Base-by-base conservation (phyloP, 1,140 invertebrate genomes). In the Subanguina moxae region DNA sequence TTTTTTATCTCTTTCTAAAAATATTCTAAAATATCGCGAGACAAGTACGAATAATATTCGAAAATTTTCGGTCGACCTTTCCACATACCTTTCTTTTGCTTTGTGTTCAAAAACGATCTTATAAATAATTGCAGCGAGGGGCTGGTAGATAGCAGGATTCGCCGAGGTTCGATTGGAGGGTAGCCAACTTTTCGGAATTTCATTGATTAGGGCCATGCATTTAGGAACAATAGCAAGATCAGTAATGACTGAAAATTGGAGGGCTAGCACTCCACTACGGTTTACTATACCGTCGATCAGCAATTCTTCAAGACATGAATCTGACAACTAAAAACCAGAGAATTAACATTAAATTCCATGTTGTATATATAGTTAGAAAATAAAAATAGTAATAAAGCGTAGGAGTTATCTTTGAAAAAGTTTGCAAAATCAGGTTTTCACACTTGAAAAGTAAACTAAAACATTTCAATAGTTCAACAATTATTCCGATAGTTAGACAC, bases 281-380 rank as follows among this genome's bases (percentile, higher is more conserved):
- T 74, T 74, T 1, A 73, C 57, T 30, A 74, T 45, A 21, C 71
- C 71, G 25, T 73, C 71, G 30, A 73, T 63, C 15, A 73, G 23
- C n/a, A 75, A 30, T 52, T 73, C 71, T 38, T 73, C 72, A 17
- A 73, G 71, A 1, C 42, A 46, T 1, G 21, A 15, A 23, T 73
- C 62, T 0, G 71, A 73, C 27, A 73, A 38, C 32, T 38, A 38
- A 38, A 38, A 38, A 38, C 32, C 32, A 11, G 3, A 38, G 32
- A 38, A 38, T 38, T 38, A 11, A 38, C n/a, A n/a, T n/a, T n/a
- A n/a, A n/a, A n/a, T n/a, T n/a, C n/a, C n/a, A n/a, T n/a, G n/a
- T n/a, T n/a, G n/a, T n/a, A n/a, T n/a, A n/a, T n/a, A n/a, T n/a
- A n/a, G n/a, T n/a, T n/a, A n/a, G n/a, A n/a, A n/a, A n/a, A n/a